These are phyloP conservation scores for Crotalus helleri DNA, from an alignment of 2,113 vertebrate genomes.

Conservation along the genomic window DNA sequence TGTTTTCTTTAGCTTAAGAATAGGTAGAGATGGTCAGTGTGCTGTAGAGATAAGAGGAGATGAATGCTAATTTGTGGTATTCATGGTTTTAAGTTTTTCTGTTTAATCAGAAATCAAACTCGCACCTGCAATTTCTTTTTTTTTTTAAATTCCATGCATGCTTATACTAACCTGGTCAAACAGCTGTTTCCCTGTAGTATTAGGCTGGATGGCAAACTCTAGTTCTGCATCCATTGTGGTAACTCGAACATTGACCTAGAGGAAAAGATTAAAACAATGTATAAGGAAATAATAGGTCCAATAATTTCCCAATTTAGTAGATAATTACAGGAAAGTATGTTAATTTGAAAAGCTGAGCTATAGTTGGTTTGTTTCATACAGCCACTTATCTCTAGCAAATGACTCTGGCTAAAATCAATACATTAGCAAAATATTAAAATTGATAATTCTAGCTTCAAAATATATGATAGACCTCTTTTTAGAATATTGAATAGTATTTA, in stretches of 20 bases:
- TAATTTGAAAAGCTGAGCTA: not conserved
- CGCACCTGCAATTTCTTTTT: not conserved
- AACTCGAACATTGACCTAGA: conserved; percentile 93
- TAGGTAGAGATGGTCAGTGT: not conserved
- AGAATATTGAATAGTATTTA: not conserved
- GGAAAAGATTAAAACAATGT: not conserved
- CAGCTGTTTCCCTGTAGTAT: conserved; percentile 91
- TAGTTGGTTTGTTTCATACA: not conserved
- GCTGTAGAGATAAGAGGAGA: not conserved
- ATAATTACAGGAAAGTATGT: not conserved
- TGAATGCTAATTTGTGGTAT: not conserved
- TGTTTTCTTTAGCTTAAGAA: not conserved
- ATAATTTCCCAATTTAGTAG: not conserved
- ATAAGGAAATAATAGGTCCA: not conserved
- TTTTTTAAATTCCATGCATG: not conserved
- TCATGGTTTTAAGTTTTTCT: not conserved
- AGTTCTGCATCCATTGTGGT: conserved; percentile 96
- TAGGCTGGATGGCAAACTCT: conserved; percentile 96
- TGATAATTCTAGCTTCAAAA: not conserved
- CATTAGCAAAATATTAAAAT: not conserved
- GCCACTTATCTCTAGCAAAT: not conserved
- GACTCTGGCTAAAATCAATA: not conserved
- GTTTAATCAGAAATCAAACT: not conserved
- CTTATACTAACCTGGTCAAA: conserved; percentile 89
- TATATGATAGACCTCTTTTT: not conserved